These are phyloP conservation scores for Arothron firmamentum DNA, from an alignment of 2,113 vertebrate genomes.

Conservation along the genomic window DNA sequence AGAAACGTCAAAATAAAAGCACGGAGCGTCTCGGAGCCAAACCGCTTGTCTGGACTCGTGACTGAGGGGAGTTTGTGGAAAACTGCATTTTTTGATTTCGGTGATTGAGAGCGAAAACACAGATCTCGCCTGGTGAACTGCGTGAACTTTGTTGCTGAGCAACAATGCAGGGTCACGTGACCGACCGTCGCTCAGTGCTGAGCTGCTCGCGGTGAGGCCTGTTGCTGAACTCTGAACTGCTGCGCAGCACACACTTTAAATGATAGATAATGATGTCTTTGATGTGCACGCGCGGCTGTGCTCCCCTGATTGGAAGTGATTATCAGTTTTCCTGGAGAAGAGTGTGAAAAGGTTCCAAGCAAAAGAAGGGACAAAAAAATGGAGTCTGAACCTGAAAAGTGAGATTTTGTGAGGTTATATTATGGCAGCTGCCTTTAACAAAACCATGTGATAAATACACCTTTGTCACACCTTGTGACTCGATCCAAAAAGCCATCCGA, in stretches of 20 bases:
- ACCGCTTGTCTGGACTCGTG: conserved; percentile 61
- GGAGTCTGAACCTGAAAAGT: conserved; percentile 58
- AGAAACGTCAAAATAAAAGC: conserved; percentile 31
- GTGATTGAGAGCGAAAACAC: conserved; percentile 56
- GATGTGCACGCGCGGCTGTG: background rate
- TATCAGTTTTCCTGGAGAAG: background rate
- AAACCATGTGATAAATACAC: conserved; percentile 46
- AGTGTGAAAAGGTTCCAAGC: conserved; percentile 3
- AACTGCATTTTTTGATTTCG: conserved; percentile 68
- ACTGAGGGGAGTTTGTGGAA: conserved; percentile 54
- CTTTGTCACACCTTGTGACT: conserved; percentile 61
- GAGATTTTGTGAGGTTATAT: conserved; percentile 55
- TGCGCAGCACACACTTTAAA: conserved; percentile 7
- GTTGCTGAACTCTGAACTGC: background rate
- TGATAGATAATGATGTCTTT: background rate
- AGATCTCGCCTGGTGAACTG: conserved; percentile 39
- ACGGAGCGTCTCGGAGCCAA: conserved; percentile 30
- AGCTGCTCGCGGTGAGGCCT: background rate
- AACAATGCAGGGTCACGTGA: background rate
- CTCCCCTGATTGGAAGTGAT: background rate
- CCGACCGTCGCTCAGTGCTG: background rate
- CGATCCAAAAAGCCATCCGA: conserved; percentile 27
- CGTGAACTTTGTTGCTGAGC: conserved; percentile 53
- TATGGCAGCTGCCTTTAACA: conserved; percentile 44
- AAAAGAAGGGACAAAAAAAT: conserved; percentile 27